phyloP scores from a whole-genome alignment of 2,888 invertebrate species.

The Timema cristinae region DNA sequence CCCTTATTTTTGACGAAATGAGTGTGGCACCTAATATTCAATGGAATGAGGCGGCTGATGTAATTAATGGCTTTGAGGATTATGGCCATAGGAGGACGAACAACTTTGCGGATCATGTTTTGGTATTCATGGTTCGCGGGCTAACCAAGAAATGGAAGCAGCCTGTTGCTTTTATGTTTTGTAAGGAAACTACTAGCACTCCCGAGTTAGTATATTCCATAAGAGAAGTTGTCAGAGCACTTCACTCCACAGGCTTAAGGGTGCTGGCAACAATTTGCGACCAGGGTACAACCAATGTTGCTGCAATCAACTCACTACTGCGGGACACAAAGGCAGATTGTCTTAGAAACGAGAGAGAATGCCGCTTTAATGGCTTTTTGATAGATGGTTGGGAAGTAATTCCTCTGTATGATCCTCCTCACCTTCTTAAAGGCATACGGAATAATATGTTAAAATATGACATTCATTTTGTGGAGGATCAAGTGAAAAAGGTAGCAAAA shows the following conservation, averaged over 20 bases:
- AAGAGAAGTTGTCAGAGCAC: background rate
- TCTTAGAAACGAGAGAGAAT: background rate
- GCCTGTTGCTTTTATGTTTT: background rate
- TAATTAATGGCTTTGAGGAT: background rate
- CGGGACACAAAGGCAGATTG: background rate
- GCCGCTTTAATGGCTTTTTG: background rate
- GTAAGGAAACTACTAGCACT: background rate
- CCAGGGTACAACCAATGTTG: background rate
- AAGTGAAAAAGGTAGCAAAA: background rate
- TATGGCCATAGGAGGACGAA: background rate
- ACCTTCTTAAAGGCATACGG: background rate
- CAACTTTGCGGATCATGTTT: slow-evolving; percentile 5
- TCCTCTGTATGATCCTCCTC: background rate
- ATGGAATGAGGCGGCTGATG: no score
- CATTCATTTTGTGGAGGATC: background rate
- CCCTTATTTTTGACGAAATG: no score
- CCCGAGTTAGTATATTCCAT: background rate
- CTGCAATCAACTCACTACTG: background rate
- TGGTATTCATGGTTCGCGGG: background rate
- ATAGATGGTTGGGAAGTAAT: background rate
- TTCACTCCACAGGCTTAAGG: background rate
- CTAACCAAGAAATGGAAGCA: background rate
- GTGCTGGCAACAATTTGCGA: background rate
- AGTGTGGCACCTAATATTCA: no score
- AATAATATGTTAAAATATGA: background rate